Base-by-base conservation (phyloP, 2,113 vertebrate species). In the Colinus virginianus region DNA sequence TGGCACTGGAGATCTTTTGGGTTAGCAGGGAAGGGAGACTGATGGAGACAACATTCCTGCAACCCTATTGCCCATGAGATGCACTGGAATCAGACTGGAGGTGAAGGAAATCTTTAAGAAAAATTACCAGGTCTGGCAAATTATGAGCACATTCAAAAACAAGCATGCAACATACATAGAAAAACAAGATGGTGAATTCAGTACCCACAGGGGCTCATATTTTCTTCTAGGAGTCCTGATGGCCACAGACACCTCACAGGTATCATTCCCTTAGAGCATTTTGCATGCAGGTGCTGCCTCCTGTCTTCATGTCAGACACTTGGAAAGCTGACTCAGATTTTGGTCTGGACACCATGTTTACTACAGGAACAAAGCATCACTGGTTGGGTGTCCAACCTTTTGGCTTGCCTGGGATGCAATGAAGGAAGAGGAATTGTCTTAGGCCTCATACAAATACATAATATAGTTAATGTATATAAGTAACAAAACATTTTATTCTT, bases 311-410 rank as follows among this genome's bases (percentile, higher is more conserved):
- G 2, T 8, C 78, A 72, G 62, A 46, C 38, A 16, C n/a, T 6
- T 28, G 67, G 67, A 61, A 82, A 74, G 53, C 12, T 67, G 71
- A 13, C 4, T 21, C 8, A 19, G 30, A 26, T 79, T 80, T 85
- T 64, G 49, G 38, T 58, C 4, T 0, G 0, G 38, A 25, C 14
- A 8, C 18, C 7, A 1, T 11, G 4, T 43, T 79, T 45, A n/a
- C 36, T 7, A 55, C 71, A 46, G 64, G 68, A 77, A 22, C 14
- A 11, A 32, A 56, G 51, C 26, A 30, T 30, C 26, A 30, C 26
- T 17, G 26, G 51, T 53, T 30, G 51, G 15, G 26, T 8, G 15
- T 53, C 15, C 51, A 30, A 53, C 51, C 8, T 30, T 53, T 28
- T 30, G 51, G 51, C 51, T 53, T 53, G 28, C 51, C 51, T 53